Evolutionary conservation across 2,797 vertebrate genomes (phyloP).

Genomic region (Rhinatrema bivittatum): DNA sequence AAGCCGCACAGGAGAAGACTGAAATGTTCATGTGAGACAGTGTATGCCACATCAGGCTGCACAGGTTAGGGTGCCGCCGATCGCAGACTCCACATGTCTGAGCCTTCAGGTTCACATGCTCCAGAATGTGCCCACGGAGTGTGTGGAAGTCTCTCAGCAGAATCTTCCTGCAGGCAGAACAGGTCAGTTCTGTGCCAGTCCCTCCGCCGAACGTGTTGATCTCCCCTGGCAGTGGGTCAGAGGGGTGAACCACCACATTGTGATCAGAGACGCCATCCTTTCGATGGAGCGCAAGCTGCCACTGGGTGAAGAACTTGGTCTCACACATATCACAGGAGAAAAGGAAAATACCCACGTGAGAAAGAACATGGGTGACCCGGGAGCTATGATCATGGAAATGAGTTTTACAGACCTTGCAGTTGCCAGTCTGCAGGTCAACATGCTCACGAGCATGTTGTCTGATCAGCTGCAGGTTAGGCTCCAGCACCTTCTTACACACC

Average conservation of each 20-base stretch:
- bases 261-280: slow-evolving; percentile 52
- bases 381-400: slow-evolving; percentile 73
- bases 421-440: slow-evolving; percentile 72
- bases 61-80: slow-evolving; percentile 73
- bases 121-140: slow-evolving; percentile 76
- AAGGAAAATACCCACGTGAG: slow-evolving; percentile 84
- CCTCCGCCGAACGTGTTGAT: slow-evolving; percentile 40
- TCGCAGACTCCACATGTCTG: slow-evolving; percentile 78
- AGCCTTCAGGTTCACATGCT: slow-evolving; percentile 74
- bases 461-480: slow-evolving; percentile 72
- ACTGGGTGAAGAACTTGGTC: slow-evolving; percentile 82
- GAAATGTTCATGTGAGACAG: slow-evolving; percentile 78
- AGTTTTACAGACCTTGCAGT: slow-evolving; percentile 79
- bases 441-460: slow-evolving; percentile 78
- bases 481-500: slow-evolving; percentile 72
- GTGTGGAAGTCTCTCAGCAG: slow-evolving; percentile 82
- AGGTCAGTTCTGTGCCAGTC: slow-evolving; percentile 60
- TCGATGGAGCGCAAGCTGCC: slow-evolving; percentile 80
- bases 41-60: slow-evolving; percentile 86
- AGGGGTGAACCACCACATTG: slow-evolving; percentile 64
- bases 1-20: slow-evolving; percentile 82
- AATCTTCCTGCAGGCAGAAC: slow-evolving; percentile 69
- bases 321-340: slow-evolving; percentile 92
- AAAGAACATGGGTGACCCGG: slow-evolving; percentile 70
- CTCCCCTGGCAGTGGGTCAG: slow-evolving; percentile 56